Conservation (phyloP, 2,888 invertebrate species). For the Brachyptera risi region DNA sequence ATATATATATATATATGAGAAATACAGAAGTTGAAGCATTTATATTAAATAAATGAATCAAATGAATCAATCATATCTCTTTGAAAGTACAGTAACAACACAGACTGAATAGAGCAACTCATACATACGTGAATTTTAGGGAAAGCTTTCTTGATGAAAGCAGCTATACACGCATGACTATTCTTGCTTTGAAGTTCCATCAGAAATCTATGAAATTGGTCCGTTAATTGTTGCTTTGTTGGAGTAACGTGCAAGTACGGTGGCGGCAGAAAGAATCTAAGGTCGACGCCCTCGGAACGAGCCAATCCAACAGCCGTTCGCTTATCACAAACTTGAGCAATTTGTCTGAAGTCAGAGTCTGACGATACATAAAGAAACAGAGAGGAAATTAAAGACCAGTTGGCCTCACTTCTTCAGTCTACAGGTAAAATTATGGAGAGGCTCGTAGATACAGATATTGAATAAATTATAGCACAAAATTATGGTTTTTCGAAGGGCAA, state of each 20-base stretch:
- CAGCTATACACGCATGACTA: constrained; percentile 49
- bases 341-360: constrained; percentile 61
- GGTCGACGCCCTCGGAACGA: constrained; percentile 62
- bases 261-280: constrained; percentile 70
- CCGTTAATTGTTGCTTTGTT: constrained; percentile 44
- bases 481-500: too few species aligned
- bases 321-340: constrained; percentile 76
- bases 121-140: constrained; percentile 44
- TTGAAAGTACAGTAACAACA: too few species aligned
- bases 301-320: constrained; percentile 75
- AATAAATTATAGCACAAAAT: too few species aligned
- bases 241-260: constrained; percentile 48
- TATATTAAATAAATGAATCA: too few species aligned
- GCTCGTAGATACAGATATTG: too few species aligned
- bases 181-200: constrained; percentile 44
- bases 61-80: constrained; percentile 15
- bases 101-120: neutral
- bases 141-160: constrained; percentile 47
- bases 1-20: too few species aligned
- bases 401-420: too few species aligned
- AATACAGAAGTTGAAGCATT: too few species aligned
- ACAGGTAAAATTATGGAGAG: too few species aligned
- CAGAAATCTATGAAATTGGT: constrained; percentile 46
- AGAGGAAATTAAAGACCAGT: too few species aligned
- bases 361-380: too few species aligned